Base-by-base conservation (phyloP, 2,113 vertebrate genomes). In the Marcusenius ussheri region DNA sequence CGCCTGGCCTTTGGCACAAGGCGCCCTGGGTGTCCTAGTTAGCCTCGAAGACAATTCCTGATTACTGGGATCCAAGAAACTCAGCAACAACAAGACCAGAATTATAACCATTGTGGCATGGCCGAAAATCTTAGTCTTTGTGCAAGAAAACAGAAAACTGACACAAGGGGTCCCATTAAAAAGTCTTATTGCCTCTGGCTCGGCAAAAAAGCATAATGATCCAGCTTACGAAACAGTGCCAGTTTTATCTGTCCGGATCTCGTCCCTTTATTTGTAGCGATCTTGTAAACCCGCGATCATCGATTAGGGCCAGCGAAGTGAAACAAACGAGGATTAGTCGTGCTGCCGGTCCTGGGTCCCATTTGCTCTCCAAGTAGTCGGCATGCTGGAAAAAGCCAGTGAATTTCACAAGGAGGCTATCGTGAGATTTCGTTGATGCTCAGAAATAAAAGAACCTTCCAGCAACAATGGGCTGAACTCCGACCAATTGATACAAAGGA, bases 91-190 rank as follows among this genome's bases (percentile, higher is more conserved):
- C 95, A 97, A 94, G 87, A 98, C 94, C 95, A 96, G 95, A 90
- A 97, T 96, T 94, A 98, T 94, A 91, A 96, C 95, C 98, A 99
- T 99, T 91, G 96, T 96, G 96, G 96, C 97, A 94, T 97, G 97
- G 95, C 94, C 94, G 93, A 92, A 90, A 93, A 92, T 92, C 90
- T 90, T 66, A 90, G 93, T 92, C 93, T 90, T 93, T 93, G 89
- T 94, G 93, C 91, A 93, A 94, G 94, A 94, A 95, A 94, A 56
- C 89, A 90, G 90, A 94, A 91, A 92, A 91, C 83, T 35, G 92
- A 21, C 92, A 93, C 93, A 94, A 90, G 93, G 93, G 95, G 93
- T 96, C 97, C 97, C 97, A 97, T 98, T 92, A 97, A 97, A 94
- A 92, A 92, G 94, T 92, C 94, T 91, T 91, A 89, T 91, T 89